Evolutionary conservation across 1,140 invertebrate species (phyloP).

Genomic region (Danaus melanippus): DNA sequence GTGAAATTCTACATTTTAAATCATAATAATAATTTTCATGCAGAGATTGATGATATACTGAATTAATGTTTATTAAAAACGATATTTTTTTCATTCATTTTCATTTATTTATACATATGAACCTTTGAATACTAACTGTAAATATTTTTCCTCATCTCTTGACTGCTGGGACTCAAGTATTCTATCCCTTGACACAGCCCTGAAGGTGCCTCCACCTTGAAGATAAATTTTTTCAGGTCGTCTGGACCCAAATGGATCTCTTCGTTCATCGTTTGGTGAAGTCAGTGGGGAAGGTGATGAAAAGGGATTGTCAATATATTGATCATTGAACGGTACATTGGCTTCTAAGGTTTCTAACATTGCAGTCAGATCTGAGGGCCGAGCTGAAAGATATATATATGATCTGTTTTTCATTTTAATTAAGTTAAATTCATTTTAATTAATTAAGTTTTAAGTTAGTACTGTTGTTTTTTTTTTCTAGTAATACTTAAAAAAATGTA

Average conservation of each 20-base stretch:
- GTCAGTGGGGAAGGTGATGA: slow-evolving; percentile 69
- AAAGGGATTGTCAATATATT: slow-evolving; percentile 70
- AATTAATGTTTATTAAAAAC: no score
- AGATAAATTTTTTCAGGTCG: slow-evolving; percentile 66
- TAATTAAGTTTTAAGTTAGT: no score
- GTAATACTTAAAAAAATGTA: no score
- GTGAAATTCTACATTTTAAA: no score
- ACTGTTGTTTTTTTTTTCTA: background rate
- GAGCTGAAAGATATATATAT: slow-evolving; percentile 39
- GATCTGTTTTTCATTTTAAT: background rate
- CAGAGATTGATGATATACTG: no score
- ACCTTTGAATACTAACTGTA: slow-evolving; percentile 31
- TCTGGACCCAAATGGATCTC: slow-evolving; percentile 46
- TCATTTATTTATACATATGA: no score
- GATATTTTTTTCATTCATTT: no score
- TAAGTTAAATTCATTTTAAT: no score
- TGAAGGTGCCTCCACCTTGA: slow-evolving; percentile 67
- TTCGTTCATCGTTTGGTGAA: slow-evolving; percentile 65
- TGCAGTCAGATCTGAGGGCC: slow-evolving; percentile 58
- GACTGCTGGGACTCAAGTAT: slow-evolving; percentile 61
- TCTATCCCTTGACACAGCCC: slow-evolving; percentile 61
- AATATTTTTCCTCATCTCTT: slow-evolving; percentile 62
- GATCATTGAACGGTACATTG: slow-evolving; percentile 61
- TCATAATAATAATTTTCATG: no score
- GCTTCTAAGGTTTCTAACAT: slow-evolving; percentile 66